Conservation (phyloP, 2,888 invertebrate species). For the Agrilus cyanescens region DNA sequence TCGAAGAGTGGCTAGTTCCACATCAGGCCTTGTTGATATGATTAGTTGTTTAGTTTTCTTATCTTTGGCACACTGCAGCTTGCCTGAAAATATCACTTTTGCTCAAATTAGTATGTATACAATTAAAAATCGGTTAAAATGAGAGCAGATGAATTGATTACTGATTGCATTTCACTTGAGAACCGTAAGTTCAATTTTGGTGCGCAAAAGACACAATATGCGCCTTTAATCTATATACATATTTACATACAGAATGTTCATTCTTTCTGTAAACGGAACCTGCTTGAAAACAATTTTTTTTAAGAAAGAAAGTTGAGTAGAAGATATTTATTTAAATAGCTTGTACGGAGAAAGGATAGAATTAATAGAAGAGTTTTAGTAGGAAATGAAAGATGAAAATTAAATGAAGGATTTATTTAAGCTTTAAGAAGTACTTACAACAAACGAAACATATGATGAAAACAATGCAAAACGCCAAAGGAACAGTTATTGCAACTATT, state of each 20-base stretch:
- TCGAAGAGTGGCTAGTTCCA: constrained; percentile 75
- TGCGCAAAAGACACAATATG: no score
- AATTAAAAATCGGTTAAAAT: neutral
- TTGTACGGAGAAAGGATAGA: no score
- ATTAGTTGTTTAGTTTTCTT: constrained; percentile 50
- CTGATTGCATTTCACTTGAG: no score
- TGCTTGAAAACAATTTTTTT: no score
- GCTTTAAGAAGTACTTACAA: constrained; percentile 33
- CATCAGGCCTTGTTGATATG: constrained; percentile 44
- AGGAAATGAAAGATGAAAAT: neutral
- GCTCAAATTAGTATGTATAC: neutral
- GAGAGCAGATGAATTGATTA: no score
- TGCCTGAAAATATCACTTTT: constrained; percentile 12
- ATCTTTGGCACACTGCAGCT: constrained; percentile 42
- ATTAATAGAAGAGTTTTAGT: neutral
- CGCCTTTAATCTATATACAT: no score
- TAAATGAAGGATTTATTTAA: neutral
- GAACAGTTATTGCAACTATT: constrained; percentile 51
- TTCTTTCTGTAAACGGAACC: no score
- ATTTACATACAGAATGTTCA: no score
- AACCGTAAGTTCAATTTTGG: no score
- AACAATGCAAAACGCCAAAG: constrained; percentile 38
- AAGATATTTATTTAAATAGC: no score
- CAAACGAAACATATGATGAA: constrained; percentile 38
- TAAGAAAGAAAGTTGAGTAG: no score